Conservation (phyloP, 1,140 invertebrate genomes). For the Subanguina moxae region DNA sequence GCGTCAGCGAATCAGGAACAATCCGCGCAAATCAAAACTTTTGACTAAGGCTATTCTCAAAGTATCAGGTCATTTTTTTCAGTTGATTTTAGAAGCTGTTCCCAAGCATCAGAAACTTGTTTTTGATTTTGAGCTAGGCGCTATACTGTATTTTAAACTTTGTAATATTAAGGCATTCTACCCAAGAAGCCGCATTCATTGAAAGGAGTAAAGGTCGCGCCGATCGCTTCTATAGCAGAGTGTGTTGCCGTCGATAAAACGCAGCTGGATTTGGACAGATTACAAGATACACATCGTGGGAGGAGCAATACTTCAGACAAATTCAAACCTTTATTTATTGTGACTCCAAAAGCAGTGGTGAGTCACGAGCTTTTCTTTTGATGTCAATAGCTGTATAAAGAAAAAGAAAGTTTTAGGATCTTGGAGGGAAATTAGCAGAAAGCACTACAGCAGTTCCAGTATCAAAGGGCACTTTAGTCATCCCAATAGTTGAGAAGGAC, state of each 20-base stretch:
- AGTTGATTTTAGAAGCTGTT: too few species aligned
- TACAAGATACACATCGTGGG: neutral
- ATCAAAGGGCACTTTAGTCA: constrained; percentile 20
- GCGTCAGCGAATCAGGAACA: constrained; percentile 16
- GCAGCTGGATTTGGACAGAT: neutral
- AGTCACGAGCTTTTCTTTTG: too few species aligned
- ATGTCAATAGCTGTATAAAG: too few species aligned
- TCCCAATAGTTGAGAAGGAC: constrained; percentile 3
- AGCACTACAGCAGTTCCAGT: constrained; percentile 14
- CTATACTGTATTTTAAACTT: too few species aligned
- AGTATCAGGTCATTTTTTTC: neutral
- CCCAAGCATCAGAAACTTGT: too few species aligned
- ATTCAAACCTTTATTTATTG: too few species aligned
- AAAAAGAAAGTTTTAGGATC: neutral
- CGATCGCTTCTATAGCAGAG: neutral
- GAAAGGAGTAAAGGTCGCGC: neutral
- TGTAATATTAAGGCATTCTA: neutral
- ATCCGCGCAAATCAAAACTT: neutral
- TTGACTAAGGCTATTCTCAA: neutral
- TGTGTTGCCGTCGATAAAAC: neutral
- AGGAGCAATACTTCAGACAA: too few species aligned
- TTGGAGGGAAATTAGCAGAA: constrained; percentile 12
- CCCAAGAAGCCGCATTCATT: neutral
- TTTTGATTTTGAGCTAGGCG: too few species aligned
- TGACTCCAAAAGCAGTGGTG: too few species aligned